Conservation (phyloP, 2,888 invertebrate genomes). For the Orthosia incerta region DNA sequence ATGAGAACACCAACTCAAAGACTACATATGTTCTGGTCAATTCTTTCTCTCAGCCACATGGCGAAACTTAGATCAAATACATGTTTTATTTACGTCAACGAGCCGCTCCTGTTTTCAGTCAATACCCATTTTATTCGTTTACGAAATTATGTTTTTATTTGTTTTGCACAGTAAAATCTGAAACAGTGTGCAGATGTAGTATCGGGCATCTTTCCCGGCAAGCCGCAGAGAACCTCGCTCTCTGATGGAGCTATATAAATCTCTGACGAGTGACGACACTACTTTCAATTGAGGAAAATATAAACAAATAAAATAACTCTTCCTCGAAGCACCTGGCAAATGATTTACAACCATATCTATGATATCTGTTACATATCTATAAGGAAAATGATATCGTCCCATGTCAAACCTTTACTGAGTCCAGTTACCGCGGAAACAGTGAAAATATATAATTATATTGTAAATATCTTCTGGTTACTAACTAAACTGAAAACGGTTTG, state of each 20-base stretch:
- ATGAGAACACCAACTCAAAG: not conserved
- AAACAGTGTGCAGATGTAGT: constrained; percentile 68
- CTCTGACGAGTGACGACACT: constrained; percentile 72
- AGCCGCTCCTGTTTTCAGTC: constrained; percentile 49
- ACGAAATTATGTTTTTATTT: constrained; percentile 65
- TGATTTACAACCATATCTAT: constrained; percentile 40
- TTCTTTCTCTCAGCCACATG: not conserved
- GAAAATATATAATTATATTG: not conserved
- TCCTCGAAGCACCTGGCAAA: constrained; percentile 52
- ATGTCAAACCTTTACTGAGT: constrained; percentile 21
- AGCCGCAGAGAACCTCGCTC: constrained; percentile 58
- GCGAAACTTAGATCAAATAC: constrained; percentile 7
- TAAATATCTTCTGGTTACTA: not conserved
- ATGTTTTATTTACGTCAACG: constrained; percentile 31
- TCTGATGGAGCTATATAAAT: constrained; percentile 76
- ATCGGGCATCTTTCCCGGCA: constrained; percentile 78
- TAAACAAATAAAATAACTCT: constrained; percentile 48
- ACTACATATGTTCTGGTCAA: not conserved
- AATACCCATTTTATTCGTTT: constrained; percentile 44
- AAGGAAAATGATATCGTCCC: constrained; percentile 51
- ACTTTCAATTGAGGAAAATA: constrained; percentile 61
- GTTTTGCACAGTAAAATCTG: constrained; percentile 65
- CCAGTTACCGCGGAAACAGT: constrained; percentile 12
- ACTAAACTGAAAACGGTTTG: constrained; percentile 5
- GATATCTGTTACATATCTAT: constrained; percentile 42